phyloP scores from a whole-genome alignment of 2,113 vertebrate genomes.

The Myrmophylax atrothorax region DNA sequence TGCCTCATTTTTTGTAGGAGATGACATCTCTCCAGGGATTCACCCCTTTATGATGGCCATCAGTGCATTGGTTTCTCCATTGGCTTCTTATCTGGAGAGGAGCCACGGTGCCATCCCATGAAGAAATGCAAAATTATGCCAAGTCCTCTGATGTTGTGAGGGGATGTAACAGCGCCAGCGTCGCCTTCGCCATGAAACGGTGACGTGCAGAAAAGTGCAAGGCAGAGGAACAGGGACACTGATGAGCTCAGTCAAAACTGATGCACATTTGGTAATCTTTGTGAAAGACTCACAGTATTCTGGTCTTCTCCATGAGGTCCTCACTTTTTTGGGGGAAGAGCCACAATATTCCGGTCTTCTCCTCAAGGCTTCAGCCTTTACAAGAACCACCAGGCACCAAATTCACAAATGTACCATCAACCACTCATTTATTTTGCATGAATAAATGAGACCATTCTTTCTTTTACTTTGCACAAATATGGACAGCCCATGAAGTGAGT shows the following conservation, averaged over 20 bases:
- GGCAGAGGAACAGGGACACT: rapidly evolving
- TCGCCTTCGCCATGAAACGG: rapidly evolving
- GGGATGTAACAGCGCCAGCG: rapidly evolving
- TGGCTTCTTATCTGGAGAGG: not conserved
- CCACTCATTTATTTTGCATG: not conserved
- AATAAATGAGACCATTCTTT: not conserved
- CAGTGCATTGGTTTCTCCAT: rapidly evolving
- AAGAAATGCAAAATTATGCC: rapidly evolving
- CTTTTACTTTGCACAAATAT: not conserved
- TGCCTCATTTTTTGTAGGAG: not conserved
- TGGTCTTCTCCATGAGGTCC: not conserved
- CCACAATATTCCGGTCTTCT: not conserved
- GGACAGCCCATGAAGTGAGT: not conserved
- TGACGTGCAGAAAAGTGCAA: not conserved
- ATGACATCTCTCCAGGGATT: not conserved
- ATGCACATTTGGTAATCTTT: not conserved
- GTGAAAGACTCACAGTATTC: not conserved
- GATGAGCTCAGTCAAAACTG: rapidly evolving
- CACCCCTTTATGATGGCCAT: rapidly evolving
- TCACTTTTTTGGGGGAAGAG: rapidly evolving
- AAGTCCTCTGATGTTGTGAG: not conserved
- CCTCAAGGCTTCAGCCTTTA: not conserved
- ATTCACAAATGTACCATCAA: not conserved
- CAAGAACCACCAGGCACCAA: not conserved
- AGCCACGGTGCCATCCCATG: rapidly evolving